These are phyloP conservation scores for Eptesicus fuscus DNA, from an alignment of 2,113 vertebrate genomes.

Conservation along the genomic window DNA sequence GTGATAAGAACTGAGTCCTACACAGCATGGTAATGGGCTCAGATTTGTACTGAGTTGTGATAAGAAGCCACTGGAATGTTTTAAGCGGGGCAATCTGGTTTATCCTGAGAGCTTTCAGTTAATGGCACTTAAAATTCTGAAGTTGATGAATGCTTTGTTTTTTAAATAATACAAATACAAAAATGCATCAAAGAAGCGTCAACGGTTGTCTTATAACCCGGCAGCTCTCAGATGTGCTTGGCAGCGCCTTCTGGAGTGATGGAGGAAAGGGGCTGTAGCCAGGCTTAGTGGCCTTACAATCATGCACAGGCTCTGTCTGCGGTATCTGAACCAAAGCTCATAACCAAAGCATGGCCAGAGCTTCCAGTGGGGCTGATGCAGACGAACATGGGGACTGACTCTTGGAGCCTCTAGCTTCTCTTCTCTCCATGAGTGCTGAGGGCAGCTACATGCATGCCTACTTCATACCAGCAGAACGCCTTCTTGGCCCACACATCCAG, in stretches of 20 bases:
- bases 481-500: not conserved
- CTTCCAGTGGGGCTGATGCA: rapidly evolving
- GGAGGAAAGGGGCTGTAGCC: not conserved
- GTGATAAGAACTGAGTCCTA: not conserved
- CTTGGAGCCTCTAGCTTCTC: not conserved
- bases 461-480: not conserved
- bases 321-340: too few relatives aligned
- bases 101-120: not conserved
- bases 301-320: rapidly evolving
- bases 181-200: not conserved
- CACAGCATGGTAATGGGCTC: not conserved
- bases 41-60: not conserved
- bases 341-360: not conserved
- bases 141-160: not conserved
- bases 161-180: not conserved
- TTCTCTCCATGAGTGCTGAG: not conserved
- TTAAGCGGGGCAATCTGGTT: not conserved
- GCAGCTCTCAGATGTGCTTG: rapidly evolving
- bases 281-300: too few relatives aligned
- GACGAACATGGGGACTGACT: not conserved
- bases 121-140: not conserved
- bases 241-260: not conserved
- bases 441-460: rapidly evolving
- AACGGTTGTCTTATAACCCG: not conserved
- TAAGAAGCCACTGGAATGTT: not conserved